These are phyloP conservation scores for Bombus ignitus DNA, from an alignment of 1,140 invertebrate species.

Conservation along the genomic window DNA sequence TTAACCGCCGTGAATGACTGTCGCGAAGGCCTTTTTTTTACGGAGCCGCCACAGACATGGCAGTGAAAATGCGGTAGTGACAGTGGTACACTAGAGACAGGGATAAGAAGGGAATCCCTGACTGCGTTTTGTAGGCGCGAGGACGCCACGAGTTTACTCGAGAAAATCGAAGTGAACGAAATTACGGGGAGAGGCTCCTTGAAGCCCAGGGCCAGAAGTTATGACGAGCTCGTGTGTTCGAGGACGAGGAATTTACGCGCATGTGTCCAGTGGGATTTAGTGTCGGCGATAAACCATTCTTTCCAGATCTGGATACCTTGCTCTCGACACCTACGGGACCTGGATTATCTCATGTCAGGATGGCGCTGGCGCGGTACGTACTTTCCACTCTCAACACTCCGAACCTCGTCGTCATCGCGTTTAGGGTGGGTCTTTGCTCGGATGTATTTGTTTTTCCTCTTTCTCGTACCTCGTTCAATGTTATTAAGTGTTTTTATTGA, in stretches of 20 bases:
- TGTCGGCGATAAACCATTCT: slow-evolving; percentile 75
- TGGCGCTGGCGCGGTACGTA: slow-evolving; percentile 85
- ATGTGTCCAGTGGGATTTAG: slow-evolving; percentile 82
- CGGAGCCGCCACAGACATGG: slow-evolving; percentile 50
- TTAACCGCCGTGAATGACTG: slow-evolving; percentile 37
- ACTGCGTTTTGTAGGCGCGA: slow-evolving; percentile 39
- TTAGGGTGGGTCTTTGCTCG: slow-evolving; percentile 61
- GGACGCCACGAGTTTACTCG: slow-evolving; percentile 45
- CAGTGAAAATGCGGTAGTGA: slow-evolving; percentile 65
- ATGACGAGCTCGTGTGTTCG: slow-evolving; percentile 64
- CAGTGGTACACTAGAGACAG: slow-evolving; percentile 51
- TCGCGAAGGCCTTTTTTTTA: slow-evolving; percentile 19
- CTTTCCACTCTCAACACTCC: slow-evolving; percentile 36
- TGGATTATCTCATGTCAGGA: slow-evolving; percentile 85
- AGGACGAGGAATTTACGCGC: slow-evolving; percentile 74
- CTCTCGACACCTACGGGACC: slow-evolving; percentile 81
- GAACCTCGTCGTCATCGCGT: slow-evolving; percentile 5
- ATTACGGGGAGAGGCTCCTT: slow-evolving; percentile 35
- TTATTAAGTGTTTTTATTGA: slow-evolving; percentile 35
- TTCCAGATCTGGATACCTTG: slow-evolving; percentile 85
- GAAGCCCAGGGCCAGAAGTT: slow-evolving; percentile 63
- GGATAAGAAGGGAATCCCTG: slow-evolving; percentile 16
- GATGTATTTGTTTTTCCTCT: slow-evolving; percentile 27
- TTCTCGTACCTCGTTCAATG: background rate
- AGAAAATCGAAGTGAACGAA: slow-evolving; percentile 39